Evolutionary conservation across 2,113 vertebrate species (phyloP), one percentile per base, ranked within the genome.

Genomic region (Brachypodius melanocephalos): DNA sequence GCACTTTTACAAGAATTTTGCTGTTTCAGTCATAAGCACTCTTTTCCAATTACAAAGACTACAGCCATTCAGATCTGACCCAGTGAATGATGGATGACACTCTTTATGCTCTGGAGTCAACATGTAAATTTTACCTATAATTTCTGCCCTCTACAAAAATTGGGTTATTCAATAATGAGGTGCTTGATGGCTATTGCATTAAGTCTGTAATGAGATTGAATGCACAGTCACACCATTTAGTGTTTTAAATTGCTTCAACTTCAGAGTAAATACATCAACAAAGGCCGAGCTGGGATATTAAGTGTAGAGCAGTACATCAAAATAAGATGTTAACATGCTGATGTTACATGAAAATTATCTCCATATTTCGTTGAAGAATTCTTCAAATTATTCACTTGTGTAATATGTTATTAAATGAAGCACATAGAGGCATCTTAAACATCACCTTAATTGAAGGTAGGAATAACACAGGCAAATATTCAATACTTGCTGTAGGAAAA

Each of bases 351-450:
- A 85, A 96, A 96, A 92, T 74, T 52, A 96, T 62, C 89, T 54
- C 73, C 69, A 80, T 73, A 74, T 79, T 79, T 72, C 94, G 94
- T 78, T 82, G 81, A 92, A 93, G 76, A 93, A 93, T 66, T 80
- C 82, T 66, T 80, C 72, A 63, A 75, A 89, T 34, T 0, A 92
- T 57, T 62, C 45, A 90, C 67, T 93, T 83, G 36, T 74, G 54
- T 95, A 86, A 77, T 61, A 66, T 15, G 36, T 55, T 84, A 93
- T 76, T 97, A 94, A 88, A 94, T 80, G 91, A 94, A 89, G 68
- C 46, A 71, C 24, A 71, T 65, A 79, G 62, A 85, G 74, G 67
- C 34, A 89, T 77, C 52, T 88, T 77, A 83, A 90, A 88, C 62
- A 49, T 88, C 69, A 85, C 63, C 42, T 76, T 93, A 95, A 89